These are phyloP conservation scores for Xanthia icteritia DNA, from an alignment of 2,888 invertebrate genomes.

Conservation along the genomic window DNA sequence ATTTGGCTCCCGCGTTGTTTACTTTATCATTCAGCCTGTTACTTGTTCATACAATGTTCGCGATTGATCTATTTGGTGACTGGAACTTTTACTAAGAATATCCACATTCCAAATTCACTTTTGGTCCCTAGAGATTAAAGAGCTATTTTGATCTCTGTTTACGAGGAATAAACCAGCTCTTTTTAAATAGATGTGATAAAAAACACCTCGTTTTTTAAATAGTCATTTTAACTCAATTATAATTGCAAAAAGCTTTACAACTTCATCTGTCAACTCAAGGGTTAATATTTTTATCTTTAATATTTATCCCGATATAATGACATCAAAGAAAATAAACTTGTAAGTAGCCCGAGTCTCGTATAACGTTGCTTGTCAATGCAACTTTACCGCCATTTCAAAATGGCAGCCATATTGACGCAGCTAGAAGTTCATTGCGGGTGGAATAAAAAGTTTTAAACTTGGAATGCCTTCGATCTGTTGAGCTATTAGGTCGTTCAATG, in stretches of 20 bases:
- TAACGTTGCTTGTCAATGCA: slow-evolving; percentile 23
- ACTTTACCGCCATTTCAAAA: slow-evolving; percentile 58
- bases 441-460: slow-evolving; percentile 51
- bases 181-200: too few relatives aligned
- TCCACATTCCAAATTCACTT: too few relatives aligned
- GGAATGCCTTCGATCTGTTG: slow-evolving; percentile 33
- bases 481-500: slow-evolving; percentile 23
- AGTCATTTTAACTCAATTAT: background rate
- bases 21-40: too few relatives aligned
- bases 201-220: background rate
- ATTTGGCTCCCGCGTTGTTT: too few relatives aligned
- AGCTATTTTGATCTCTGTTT: too few relatives aligned
- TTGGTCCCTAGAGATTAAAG: too few relatives aligned
- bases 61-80: too few relatives aligned
- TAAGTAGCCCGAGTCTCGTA: background rate
- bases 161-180: too few relatives aligned
- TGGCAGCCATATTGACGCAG: slow-evolving; percentile 48
- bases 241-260: background rate
- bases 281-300: slow-evolving; percentile 13
- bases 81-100: too few relatives aligned
- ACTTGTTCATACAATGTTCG: too few relatives aligned
- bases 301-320: background rate
- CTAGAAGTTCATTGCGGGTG: slow-evolving; percentile 48
- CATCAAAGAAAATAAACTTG: slow-evolving; percentile 41
- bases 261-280: background rate